A percentile compares a stretch with the other conserved stretches of the same genome.
These are phyloP conservation scores for Tragulus kanchil DNA, from an alignment of 2,113 vertebrate genomes.

Conservation along the genomic window DNA sequence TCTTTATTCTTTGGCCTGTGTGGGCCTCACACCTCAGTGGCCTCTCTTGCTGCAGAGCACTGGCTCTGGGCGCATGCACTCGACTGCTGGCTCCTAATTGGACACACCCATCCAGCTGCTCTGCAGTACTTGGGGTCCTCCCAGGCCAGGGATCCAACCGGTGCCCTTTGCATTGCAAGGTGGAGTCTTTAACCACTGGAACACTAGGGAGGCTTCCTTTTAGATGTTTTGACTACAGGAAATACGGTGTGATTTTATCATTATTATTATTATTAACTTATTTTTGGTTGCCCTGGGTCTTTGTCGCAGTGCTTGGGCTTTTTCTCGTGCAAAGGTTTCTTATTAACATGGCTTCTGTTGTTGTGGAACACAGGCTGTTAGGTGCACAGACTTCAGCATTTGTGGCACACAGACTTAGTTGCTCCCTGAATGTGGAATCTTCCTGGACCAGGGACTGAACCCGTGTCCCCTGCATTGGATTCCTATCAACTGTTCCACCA, in stretches of 20 bases:
- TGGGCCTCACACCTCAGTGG: too few relatives aligned
- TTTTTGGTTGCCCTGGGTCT: background rate
- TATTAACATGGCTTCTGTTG: background rate
- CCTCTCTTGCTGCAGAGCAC: too few relatives aligned
- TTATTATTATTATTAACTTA: background rate
- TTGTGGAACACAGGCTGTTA: background rate
- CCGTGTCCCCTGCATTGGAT: background rate
- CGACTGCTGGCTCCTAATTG: too few relatives aligned
- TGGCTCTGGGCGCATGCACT: too few relatives aligned
- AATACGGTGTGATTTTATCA: background rate
- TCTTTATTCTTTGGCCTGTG: too few relatives aligned
- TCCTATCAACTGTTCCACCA: background rate
- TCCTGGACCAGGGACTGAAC: background rate
- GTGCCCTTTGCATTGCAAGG: too few relatives aligned
- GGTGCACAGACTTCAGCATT: background rate
- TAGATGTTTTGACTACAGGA: background rate
- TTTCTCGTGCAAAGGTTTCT: background rate
- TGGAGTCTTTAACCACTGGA: too few relatives aligned
- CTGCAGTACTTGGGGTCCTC: too few relatives aligned
- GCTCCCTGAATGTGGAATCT: background rate
- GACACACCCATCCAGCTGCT: too few relatives aligned
- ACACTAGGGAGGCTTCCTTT: background rate
- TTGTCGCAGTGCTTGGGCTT: background rate
- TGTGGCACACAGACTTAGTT: background rate
- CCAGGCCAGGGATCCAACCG: too few relatives aligned